These are phyloP conservation scores for Actinostola sp. DNA, from an alignment of 92 coral and sea anemone species.

Conservation along the genomic window DNA sequence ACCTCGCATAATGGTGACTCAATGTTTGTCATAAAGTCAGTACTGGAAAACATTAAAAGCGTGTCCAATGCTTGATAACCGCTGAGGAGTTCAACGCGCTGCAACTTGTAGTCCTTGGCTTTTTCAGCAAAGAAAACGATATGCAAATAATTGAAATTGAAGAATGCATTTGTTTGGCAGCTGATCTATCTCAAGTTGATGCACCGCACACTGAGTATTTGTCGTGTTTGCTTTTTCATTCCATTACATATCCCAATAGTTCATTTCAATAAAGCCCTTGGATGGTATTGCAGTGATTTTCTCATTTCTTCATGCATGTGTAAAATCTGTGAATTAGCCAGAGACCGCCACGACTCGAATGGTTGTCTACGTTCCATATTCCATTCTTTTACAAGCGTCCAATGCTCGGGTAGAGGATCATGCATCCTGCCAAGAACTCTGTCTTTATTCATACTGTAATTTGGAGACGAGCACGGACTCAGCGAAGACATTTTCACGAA, in stretches of 20 bases:
- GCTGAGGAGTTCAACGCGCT: too few relatives aligned
- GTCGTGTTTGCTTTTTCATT: too few relatives aligned
- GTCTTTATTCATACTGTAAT: slow-evolving; percentile 6
- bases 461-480: slow-evolving; percentile 42
- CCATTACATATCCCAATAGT: too few relatives aligned
- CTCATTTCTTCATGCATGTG: slow-evolving; percentile 71
- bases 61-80: too few relatives aligned
- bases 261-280: slow-evolving; percentile 59
- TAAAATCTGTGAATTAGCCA: slow-evolving; percentile 70
- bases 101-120: too few relatives aligned
- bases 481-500: slow-evolving; percentile 28
- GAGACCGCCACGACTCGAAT: slow-evolving; percentile 78
- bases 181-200: too few relatives aligned
- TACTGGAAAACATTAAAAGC: not conserved
- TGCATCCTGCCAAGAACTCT: slow-evolving; percentile 23
- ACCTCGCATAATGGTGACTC: too few relatives aligned
- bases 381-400: slow-evolving; percentile 93
- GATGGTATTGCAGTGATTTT: slow-evolving; percentile 65
- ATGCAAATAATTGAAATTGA: too few relatives aligned
- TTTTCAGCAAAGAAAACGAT: too few relatives aligned
- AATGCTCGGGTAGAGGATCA: slow-evolving; percentile 79
- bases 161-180: too few relatives aligned
- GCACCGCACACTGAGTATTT: too few relatives aligned
- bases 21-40: too few relatives aligned
- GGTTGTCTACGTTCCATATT: slow-evolving; percentile 78